A percentile compares a stretch with the other conserved stretches of the same genome.
These are phyloP conservation scores for Pyrrhosoma nymphula DNA, from an alignment of 2,888 invertebrate genomes.

Conservation along the genomic window DNA sequence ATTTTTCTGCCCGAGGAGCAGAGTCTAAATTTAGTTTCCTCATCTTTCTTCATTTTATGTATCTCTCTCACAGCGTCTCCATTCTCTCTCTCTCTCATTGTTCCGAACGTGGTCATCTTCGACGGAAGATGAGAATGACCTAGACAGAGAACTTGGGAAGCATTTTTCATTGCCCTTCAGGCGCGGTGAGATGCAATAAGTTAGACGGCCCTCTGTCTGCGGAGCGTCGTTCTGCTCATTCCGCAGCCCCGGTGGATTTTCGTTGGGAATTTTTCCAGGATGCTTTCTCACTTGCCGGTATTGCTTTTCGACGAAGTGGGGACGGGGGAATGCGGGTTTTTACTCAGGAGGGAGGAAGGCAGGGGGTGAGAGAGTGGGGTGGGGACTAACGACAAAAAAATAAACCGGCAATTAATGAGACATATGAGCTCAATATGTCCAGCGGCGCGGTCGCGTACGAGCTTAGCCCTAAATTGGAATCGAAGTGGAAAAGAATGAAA, in stretches of 20 bases:
- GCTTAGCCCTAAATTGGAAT: slow-evolving; percentile 22
- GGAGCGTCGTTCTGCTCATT: not conserved
- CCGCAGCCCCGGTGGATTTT: not conserved
- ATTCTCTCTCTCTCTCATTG: not conserved
- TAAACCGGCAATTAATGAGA: slow-evolving; percentile 8
- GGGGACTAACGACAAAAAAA: not conserved
- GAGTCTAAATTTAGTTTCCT: not conserved
- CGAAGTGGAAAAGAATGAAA: slow-evolving; percentile 39
- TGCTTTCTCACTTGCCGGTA: not conserved
- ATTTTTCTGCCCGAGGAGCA: not conserved
- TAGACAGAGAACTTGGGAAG: not conserved
- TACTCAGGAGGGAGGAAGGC: not conserved
- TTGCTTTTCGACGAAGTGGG: not conserved
- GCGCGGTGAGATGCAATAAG: not conserved
- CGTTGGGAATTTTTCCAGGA: not conserved
- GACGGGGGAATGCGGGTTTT: not conserved
- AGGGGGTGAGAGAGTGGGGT: not conserved
- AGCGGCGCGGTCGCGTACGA: not conserved
- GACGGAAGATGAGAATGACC: not conserved
- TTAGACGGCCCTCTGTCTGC: not conserved
- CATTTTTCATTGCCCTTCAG: not conserved
- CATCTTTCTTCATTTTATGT: not conserved
- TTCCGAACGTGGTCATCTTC: not conserved
- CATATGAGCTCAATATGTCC: slow-evolving; percentile 16
- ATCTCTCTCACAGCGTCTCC: not conserved